phyloP scores from a whole-genome alignment of 2,888 invertebrate species.

The Aethes cnicana region DNA sequence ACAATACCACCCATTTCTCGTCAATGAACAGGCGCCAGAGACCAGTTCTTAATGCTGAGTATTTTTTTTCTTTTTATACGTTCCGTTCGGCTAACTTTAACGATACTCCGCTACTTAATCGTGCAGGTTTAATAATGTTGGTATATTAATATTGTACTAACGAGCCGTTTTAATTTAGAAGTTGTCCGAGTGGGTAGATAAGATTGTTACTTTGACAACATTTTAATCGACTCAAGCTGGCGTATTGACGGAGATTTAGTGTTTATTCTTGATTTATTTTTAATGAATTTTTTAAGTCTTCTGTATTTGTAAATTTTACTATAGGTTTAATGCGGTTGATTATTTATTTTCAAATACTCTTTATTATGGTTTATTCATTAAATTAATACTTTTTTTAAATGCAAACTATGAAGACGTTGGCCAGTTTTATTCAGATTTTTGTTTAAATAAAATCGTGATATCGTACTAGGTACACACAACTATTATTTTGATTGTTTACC shows the following conservation, averaged over 20 bases:
- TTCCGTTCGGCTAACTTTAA: constrained; percentile 40
- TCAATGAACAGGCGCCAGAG: constrained; percentile 62
- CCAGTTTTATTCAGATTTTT: no score
- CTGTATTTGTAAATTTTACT: no score
- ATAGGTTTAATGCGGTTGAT: no score
- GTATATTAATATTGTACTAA: constrained; percentile 44
- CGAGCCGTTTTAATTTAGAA: constrained; percentile 32
- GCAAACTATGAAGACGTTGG: no score
- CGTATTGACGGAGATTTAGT: neutral
- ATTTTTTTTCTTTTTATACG: constrained; percentile 35
- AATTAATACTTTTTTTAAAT: no score
- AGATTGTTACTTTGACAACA: constrained; percentile 13
- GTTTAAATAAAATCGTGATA: no score
- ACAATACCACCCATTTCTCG: constrained; percentile 50
- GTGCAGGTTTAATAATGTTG: constrained; percentile 33
- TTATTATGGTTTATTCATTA: no score
- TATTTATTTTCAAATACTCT: no score
- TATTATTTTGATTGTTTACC: no score
- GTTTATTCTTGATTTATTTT: no score
- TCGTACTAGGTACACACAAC: no score
- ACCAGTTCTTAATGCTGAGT: constrained; percentile 49
- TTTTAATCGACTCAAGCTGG: constrained; percentile 10
- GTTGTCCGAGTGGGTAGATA: constrained; percentile 9
- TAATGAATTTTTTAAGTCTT: no score
- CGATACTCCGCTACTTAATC: constrained; percentile 35